A percentile compares a stretch with the other conserved stretches of the same genome.
Evolutionary conservation across 2,797 vertebrate species (phyloP).

Genomic region (Bradypodion ventrale): DNA sequence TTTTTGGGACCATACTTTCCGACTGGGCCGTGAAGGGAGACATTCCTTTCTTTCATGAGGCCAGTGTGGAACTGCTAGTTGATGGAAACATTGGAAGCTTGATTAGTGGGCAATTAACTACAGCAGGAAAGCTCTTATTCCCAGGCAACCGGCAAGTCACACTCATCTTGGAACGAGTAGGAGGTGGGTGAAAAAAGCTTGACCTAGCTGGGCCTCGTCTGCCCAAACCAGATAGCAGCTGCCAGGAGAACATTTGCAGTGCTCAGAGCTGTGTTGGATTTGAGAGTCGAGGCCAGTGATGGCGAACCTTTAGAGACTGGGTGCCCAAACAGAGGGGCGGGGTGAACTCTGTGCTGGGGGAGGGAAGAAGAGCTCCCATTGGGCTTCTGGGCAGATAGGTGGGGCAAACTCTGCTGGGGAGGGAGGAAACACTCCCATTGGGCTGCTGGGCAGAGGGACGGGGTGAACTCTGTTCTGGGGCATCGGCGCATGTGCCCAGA

Average conservation of each 20-base stretch:
- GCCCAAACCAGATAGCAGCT: neutral
- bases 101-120: slow-evolving; percentile 35
- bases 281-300: no score
- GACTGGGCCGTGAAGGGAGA: neutral
- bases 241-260: neutral
- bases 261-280: no score
- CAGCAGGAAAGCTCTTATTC: slow-evolving; percentile 21
- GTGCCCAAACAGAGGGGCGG: no score
- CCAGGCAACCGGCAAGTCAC: neutral
- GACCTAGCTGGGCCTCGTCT: neutral
- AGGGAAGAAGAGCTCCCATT: no score
- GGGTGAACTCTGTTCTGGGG: no score
- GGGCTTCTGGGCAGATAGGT: no score
- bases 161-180: neutral
- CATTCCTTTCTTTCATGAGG: neutral
- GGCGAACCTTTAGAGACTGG: no score
- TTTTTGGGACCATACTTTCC: neutral
- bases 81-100: neutral
- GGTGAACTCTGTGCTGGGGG: no score
- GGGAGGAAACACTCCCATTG: no score
- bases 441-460: no score
- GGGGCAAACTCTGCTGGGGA: no score
- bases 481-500: no score
- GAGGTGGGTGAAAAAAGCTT: neutral
- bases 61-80: neutral